A percentile compares a stretch with the other conserved stretches of the same genome.
Evolutionary conservation across 2,888 invertebrate genomes (phyloP).

Genomic region (Brachycybe producta): DNA sequence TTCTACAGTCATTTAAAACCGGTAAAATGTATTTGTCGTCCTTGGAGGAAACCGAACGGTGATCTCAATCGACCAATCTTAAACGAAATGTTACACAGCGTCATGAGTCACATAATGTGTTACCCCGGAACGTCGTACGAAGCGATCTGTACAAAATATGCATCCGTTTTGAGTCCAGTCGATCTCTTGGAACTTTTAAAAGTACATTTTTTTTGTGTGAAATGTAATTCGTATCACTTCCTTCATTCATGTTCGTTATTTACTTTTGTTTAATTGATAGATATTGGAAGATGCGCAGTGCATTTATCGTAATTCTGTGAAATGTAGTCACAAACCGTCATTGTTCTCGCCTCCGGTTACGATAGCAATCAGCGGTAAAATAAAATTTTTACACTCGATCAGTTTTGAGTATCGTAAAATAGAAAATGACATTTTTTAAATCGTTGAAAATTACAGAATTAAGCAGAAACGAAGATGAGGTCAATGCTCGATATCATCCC

Average conservation of each 20-base stretch:
- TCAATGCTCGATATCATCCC: background rate
- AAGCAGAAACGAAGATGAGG: too few relatives aligned
- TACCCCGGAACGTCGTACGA: constrained; percentile 45
- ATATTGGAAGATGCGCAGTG: constrained; percentile 8
- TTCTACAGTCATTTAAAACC: background rate
- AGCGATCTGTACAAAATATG: constrained; percentile 46
- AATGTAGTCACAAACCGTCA: background rate
- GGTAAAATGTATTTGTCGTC: constrained; percentile 36
- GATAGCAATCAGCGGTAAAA: background rate
- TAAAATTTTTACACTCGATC: background rate
- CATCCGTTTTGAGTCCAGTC: constrained; percentile 50
- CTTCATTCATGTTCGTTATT: background rate
- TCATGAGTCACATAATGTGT: constrained; percentile 50
- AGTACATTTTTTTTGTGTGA: constrained; percentile 35
- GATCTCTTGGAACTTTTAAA: constrained; percentile 48
- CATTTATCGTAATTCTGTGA: background rate
- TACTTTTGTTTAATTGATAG: constrained; percentile 1
- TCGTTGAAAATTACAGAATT: too few relatives aligned
- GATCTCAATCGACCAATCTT: constrained; percentile 51
- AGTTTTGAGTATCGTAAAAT: background rate
- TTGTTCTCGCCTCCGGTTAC: background rate
- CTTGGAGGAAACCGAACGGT: constrained; percentile 65
- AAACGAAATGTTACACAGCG: constrained; percentile 51
- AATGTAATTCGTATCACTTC: background rate
- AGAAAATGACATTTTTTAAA: background rate